A percentile compares a stretch with the other conserved stretches of the same genome.
Conservation (phyloP, 2,113 vertebrate species). For the Xiphorhynchus elegans region DNA sequence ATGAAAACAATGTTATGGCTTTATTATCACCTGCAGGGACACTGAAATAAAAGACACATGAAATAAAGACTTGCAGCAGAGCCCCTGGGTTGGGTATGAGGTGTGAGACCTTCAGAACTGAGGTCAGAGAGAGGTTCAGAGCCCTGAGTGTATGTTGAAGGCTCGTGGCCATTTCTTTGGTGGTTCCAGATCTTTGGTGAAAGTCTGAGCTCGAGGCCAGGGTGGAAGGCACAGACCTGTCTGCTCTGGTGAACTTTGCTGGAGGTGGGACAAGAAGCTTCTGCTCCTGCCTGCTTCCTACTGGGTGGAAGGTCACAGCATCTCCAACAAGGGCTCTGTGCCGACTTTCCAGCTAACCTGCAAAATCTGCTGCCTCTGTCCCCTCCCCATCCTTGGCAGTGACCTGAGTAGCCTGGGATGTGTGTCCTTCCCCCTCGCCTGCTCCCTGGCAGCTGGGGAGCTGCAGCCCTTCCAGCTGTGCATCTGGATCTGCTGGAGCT, state of each 20-base stretch:
- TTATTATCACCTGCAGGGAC: not conserved
- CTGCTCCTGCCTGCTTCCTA: not conserved
- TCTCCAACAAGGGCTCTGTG: not conserved
- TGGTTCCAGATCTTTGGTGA: not conserved
- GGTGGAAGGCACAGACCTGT: rapidly evolving
- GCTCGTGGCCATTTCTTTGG: rapidly evolving
- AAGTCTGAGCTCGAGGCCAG: not conserved
- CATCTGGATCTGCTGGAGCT: not conserved
- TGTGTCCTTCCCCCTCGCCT: not conserved
- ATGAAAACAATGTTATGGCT: not conserved
- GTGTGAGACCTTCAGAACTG: not conserved
- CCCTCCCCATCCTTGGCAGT: not conserved
- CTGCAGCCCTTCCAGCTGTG: not conserved
- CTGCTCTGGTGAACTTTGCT: not conserved
- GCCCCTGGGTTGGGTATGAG: not conserved
- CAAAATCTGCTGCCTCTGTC: not conserved
- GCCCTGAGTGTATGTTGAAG: not conserved
- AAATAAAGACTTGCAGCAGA: not conserved
- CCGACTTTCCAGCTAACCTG: not conserved
- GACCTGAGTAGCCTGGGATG: not conserved
- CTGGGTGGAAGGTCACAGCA: not conserved
- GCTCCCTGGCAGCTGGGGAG: not conserved
- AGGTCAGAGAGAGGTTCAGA: not conserved
- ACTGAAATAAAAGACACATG: not conserved
- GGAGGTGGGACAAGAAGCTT: not conserved